These are phyloP conservation scores for Antechinus stuartii DNA, from an alignment of 2,113 vertebrate genomes.

Conservation along the genomic window DNA sequence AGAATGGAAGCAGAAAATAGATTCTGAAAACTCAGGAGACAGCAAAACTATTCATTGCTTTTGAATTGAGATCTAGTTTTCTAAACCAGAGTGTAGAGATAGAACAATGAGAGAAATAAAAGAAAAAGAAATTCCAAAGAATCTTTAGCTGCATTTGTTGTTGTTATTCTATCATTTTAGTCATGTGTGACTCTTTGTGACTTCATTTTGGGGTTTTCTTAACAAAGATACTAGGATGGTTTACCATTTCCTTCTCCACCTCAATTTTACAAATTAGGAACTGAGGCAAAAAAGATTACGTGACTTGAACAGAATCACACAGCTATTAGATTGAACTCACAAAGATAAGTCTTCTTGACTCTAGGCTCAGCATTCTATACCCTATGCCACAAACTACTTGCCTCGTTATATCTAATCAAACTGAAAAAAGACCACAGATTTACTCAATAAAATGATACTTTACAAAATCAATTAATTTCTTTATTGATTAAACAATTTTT, in stretches of 20 bases:
- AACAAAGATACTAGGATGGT: neutral
- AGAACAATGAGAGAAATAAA: neutral
- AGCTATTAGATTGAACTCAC: neutral
- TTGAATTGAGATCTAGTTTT: neutral
- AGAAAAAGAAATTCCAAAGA: neutral
- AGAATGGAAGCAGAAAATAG: neutral
- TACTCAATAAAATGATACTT: neutral
- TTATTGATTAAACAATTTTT: neutral
- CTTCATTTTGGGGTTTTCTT: neutral
- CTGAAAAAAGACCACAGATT: neutral
- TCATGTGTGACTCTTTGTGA: neutral
- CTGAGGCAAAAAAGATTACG: neutral
- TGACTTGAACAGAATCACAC: neutral
- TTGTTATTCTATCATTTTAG: neutral
- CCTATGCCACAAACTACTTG: neutral
- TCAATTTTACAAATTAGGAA: neutral
- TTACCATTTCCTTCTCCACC: neutral
- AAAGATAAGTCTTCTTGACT: neutral
- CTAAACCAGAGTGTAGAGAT: slow-evolving; percentile 14
- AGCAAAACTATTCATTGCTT: slow-evolving; percentile 12
- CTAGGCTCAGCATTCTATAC: neutral
- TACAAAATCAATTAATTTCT: neutral
- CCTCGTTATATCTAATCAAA: neutral
- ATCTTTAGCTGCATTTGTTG: neutral
- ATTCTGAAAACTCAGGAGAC: neutral